Base-by-base conservation (phyloP, 2,888 invertebrate species). In the Drosophila hamatofila region DNA sequence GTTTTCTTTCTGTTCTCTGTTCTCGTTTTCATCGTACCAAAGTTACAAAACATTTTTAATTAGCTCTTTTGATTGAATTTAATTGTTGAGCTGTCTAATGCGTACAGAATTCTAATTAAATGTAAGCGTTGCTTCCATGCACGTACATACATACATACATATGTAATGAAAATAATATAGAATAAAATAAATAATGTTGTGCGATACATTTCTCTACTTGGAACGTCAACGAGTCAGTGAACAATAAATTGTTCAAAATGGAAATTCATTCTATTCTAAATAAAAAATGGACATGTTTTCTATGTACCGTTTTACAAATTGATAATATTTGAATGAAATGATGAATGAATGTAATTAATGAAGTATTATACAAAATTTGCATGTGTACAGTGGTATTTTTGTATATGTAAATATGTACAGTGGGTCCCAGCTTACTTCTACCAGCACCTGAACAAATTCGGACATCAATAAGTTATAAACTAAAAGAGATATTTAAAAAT, bases 1-100 rank as follows among this genome's bases (percentile, higher is more conserved):
- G 33, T 51, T 2, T 30, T 30, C 30, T 42, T 65, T 60, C 30
- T 51, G 65, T 30, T 54, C 25, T 23, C 18, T 59, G 71, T 55
- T 77, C 39, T 23, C 42, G 37, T 59, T 61, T 67, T 61, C 64
- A 51, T 74, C 23, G 33, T n/a, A 18, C 58, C 25, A 59, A 21
- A 52, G 21, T 63, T 66, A 41, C 51, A 68, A 69, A 77, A 69
- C 67, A 68, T 72, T 72, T 80, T 72, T 72, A 78, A 78, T 80
- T 71, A 67, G 72, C 65, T 27, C 42, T 66, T 83, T 78, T 83
- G 80, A 83, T 83, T 83, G 75, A 57, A 70, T 67, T 71, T 52
- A 37, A 51, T 61, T 55, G 52, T 42, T 23, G 21, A 23, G 4
- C 14, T 41, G 33, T 37, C 25, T 60, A 2, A 4, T 27, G 48